A percentile compares a stretch with the other conserved stretches of the same genome.
phyloP scores from a whole-genome alignment of 2,888 invertebrate species.

The Polyploca ridens region DNA sequence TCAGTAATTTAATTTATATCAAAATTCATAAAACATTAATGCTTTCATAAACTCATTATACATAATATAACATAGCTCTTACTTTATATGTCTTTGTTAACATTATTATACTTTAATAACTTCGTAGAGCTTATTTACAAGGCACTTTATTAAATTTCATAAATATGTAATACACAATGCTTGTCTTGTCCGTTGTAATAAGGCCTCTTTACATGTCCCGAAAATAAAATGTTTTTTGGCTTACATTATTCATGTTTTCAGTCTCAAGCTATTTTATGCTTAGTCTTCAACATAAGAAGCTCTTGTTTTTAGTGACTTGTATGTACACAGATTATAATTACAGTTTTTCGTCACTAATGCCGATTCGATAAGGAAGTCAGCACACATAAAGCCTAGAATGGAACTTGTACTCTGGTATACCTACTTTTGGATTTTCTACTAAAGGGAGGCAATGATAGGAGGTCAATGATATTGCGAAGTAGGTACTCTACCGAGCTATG shows the following conservation, averaged over 20 bases:
- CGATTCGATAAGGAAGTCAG: too few species aligned
- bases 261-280: background rate
- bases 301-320: background rate
- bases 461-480: too few species aligned
- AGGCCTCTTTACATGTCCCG: slow-evolving; percentile 3
- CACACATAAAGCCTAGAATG: too few species aligned
- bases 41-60: background rate
- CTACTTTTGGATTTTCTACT: too few species aligned
- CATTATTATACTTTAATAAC: slow-evolving; percentile 10
- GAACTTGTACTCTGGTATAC: too few species aligned
- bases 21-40: too few species aligned
- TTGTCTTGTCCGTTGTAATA: background rate
- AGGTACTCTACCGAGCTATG: too few species aligned
- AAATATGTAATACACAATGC: background rate
- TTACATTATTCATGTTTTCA: background rate
- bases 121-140: background rate
- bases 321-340: too few species aligned
- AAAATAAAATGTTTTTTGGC: background rate
- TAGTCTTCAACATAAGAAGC: background rate
- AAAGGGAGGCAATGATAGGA: too few species aligned
- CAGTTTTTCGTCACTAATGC: too few species aligned
- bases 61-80: background rate
- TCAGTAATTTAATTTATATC: too few species aligned
- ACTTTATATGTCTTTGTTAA: background rate
- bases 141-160: slow-evolving; percentile 5